Percentiles rank a stretch among this genome's conserved stretches.
Evolutionary conservation across 2,797 vertebrate species (phyloP).

Genomic region (Tiaroga cobitis): DNA sequence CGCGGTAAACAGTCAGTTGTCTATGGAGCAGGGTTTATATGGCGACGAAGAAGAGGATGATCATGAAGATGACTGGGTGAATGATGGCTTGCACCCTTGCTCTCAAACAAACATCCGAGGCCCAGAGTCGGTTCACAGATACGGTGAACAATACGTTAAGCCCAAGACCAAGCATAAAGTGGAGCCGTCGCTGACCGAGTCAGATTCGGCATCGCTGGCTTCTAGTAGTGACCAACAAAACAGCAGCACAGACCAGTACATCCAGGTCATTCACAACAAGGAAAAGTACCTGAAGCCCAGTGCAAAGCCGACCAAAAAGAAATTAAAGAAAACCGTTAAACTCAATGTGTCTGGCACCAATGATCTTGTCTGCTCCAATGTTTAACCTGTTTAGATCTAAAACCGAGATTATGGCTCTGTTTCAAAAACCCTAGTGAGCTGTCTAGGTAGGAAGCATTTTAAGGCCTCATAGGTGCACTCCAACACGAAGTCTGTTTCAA

Average conservation of each 20-base stretch:
- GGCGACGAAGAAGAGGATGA: conserved; percentile 70
- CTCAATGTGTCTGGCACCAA: conserved; percentile 72
- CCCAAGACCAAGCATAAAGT: conserved; percentile 76
- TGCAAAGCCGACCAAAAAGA: conserved; percentile 78
- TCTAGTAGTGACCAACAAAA: conserved; percentile 94
- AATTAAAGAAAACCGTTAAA: conserved; percentile 73
- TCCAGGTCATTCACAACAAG: conserved; percentile 88
- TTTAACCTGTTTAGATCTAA: conserved; percentile 70
- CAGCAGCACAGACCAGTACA: conserved; percentile 89
- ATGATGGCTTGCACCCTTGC: conserved; percentile 63
- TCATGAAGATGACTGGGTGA: conserved; percentile 68
- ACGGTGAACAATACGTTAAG: conserved; percentile 73
- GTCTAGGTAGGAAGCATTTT: not conserved
- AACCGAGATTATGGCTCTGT: not conserved
- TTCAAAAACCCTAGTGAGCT: not conserved
- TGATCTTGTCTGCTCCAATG: conserved; percentile 89
- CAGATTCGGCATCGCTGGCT: conserved; percentile 85
- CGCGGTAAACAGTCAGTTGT: conserved; percentile 67
- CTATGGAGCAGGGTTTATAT: conserved; percentile 55
- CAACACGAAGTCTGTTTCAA: not conserved
- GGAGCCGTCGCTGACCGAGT: conserved; percentile 84
- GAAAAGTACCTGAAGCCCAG: conserved; percentile 77
- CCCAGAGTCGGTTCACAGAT: conserved; percentile 65
- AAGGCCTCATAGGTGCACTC: not conserved
- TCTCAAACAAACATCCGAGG: conserved; percentile 72